Conservation (phyloP, 2,888 invertebrate species). For the Leptothorax acervorum region DNA sequence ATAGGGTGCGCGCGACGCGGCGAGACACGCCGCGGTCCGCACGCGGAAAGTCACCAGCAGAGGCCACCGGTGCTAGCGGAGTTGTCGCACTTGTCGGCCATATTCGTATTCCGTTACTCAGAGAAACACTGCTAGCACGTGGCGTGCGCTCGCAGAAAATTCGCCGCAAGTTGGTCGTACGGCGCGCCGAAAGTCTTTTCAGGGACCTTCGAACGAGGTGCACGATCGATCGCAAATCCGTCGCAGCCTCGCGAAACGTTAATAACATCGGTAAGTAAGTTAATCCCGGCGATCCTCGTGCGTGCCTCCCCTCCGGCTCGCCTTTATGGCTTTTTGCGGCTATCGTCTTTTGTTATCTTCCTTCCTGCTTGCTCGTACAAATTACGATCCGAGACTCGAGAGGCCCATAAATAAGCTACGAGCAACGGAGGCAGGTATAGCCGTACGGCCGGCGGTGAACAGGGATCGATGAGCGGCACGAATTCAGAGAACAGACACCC, state of each 20-base stretch:
- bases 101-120: constrained; percentile 88
- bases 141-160: constrained; percentile 83
- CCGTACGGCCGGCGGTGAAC: background rate
- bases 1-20: background rate
- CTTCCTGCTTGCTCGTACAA: background rate
- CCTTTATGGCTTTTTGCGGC: constrained; percentile 57
- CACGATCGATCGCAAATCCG: constrained; percentile 7
- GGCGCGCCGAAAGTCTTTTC: constrained; percentile 28
- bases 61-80: constrained; percentile 36
- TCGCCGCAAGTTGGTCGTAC: constrained; percentile 52
- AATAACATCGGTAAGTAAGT: constrained; percentile 66
- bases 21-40: background rate
- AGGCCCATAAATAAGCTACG: background rate
- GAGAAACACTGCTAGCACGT: constrained; percentile 91
- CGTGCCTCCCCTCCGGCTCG: constrained; percentile 21
- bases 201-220: background rate
- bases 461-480: background rate
- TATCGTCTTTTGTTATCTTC: constrained; percentile 69
- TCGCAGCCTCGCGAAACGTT: constrained; percentile 61
- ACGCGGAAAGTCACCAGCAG: background rate
- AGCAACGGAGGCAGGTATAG: background rate
- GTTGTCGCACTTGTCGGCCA: constrained; percentile 85
- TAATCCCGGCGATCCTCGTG: constrained; percentile 68
- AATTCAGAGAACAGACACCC: background rate
- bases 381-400: background rate